A percentile compares a stretch with the other conserved stretches of the same genome.
These are phyloP conservation scores for Laterallus jamaicensis DNA, from an alignment of 2,113 vertebrate genomes.

Conservation along the genomic window DNA sequence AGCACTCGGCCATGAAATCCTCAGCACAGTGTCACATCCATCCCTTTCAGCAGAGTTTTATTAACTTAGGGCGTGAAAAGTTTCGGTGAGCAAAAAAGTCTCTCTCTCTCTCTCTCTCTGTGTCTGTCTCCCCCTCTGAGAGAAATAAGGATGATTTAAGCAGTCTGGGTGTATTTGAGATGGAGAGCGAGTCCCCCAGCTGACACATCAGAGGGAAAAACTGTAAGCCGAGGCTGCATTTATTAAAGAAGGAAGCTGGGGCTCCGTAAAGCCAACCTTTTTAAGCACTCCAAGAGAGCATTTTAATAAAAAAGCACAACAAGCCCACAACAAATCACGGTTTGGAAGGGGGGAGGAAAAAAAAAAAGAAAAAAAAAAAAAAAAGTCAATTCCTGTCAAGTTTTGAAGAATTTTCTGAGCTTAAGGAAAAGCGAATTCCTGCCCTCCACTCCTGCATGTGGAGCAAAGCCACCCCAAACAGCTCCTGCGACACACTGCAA, in stretches of 20 bases:
- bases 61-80: slow-evolving; percentile 73
- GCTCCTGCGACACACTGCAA: slow-evolving; percentile 40
- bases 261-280: slow-evolving; percentile 65
- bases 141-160: slow-evolving; percentile 76
- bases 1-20: slow-evolving; percentile 52
- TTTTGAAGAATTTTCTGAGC: slow-evolving; percentile 66
- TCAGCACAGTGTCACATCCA: slow-evolving; percentile 59
- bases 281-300: slow-evolving; percentile 53
- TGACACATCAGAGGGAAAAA: slow-evolving; percentile 69
- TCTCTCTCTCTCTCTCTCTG: slow-evolving; percentile 29
- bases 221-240: slow-evolving; percentile 65
- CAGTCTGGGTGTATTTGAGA: slow-evolving; percentile 57
- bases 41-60: slow-evolving; percentile 61
- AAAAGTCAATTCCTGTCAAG: slow-evolving; percentile 74
- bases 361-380: background rate
- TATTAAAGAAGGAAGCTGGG: slow-evolving; percentile 65
- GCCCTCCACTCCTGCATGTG: background rate
- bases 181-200: slow-evolving; percentile 56
- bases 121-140: slow-evolving; percentile 49
- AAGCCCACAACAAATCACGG: slow-evolving; percentile 73
- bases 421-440: slow-evolving; percentile 74
- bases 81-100: slow-evolving; percentile 62
- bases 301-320: slow-evolving; percentile 78
- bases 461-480: slow-evolving; percentile 39
- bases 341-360: slow-evolving; percentile 45